A percentile compares a stretch with the other conserved stretches of the same genome.
Evolutionary conservation across 2,797 vertebrate species (phyloP).

Genomic region (Staurois parvus): DNA sequence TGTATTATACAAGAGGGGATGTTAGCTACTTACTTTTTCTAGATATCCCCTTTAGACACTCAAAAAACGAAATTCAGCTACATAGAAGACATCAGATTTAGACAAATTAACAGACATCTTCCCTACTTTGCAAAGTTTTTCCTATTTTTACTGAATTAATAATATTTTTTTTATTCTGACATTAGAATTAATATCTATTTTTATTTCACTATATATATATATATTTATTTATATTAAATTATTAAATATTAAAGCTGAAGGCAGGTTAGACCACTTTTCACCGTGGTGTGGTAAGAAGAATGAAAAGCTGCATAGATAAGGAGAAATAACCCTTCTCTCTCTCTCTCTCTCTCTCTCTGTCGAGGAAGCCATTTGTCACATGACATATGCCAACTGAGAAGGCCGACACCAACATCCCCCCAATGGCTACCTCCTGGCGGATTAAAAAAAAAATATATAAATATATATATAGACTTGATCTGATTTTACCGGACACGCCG

Average conservation of each 20-base stretch:
- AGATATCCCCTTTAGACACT: slow-evolving; percentile 30
- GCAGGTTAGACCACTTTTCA: slow-evolving; percentile 42
- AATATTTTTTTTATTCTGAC: slow-evolving; percentile 6
- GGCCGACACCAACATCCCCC: neutral
- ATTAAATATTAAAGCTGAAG: slow-evolving; percentile 57
- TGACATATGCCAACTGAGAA: slow-evolving; percentile 3
- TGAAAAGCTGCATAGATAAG: slow-evolving; percentile 54
- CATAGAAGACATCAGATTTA: neutral
- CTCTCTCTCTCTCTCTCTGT: too few relatives aligned
- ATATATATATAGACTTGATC: neutral
- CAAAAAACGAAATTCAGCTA: slow-evolving; percentile 10
- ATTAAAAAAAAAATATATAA: neutral
- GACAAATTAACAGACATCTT: slow-evolving; percentile 12
- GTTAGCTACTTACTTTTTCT: neutral
- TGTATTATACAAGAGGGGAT: slow-evolving; percentile 27
- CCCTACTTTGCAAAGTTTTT: slow-evolving; percentile 1
- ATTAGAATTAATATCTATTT: slow-evolving; percentile 6
- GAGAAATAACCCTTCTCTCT: slow-evolving; percentile 31
- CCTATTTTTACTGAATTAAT: slow-evolving; percentile 8
- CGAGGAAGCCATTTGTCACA: slow-evolving; percentile 44
- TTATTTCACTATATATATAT: slow-evolving; percentile 48
- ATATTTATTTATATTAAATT: slow-evolving; percentile 34
- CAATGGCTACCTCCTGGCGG: neutral
- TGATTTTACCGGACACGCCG: slow-evolving; percentile 14
- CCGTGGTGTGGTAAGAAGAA: slow-evolving; percentile 26